Evolutionary conservation across 2,888 invertebrate species (phyloP).

Genomic region (Hipparchia sbordonii): DNA sequence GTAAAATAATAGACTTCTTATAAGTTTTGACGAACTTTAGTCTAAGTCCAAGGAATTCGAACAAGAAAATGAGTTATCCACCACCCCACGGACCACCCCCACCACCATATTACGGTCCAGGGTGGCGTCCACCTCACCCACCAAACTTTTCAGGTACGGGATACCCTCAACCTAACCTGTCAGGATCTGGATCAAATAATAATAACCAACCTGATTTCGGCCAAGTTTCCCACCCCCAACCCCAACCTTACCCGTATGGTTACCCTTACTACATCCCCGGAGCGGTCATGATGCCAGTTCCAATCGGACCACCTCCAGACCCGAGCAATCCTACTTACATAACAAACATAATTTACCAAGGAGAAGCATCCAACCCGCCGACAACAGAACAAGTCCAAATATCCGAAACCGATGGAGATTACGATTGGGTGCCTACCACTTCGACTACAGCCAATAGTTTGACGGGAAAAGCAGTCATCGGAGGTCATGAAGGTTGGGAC

Average conservation of each 20-base stretch:
- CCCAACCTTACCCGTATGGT: conserved; percentile 31
- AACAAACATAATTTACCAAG: conserved; percentile 75
- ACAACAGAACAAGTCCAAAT: conserved; percentile 54
- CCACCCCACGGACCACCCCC: conserved; percentile 51
- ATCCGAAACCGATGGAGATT: conserved; percentile 68
- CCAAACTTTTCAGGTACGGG: conserved; percentile 40
- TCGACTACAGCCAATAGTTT: conserved; percentile 61
- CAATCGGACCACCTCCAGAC: conserved; percentile 48
- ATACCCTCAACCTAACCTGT: conserved; percentile 34
- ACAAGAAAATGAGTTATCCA: conserved; percentile 58
- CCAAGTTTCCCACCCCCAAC: conserved; percentile 44
- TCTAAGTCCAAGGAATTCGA: conserved; percentile 17
- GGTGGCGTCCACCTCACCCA: conserved; percentile 36
- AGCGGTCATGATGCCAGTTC: conserved; percentile 67
- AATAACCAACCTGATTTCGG: conserved; percentile 45
- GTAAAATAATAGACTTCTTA: not conserved
- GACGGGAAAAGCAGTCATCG: conserved; percentile 69
- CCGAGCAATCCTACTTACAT: conserved; percentile 62
- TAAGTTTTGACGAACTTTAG: not conserved
- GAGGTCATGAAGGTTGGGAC: conserved; percentile 78
- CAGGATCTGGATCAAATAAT: not conserved
- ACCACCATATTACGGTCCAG: conserved; percentile 56
- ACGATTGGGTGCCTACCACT: conserved; percentile 72
- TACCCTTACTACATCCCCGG: conserved; percentile 69
- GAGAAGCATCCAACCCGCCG: conserved; percentile 51